Evolutionary conservation across 2,797 vertebrate genomes (phyloP), one percentile per base, ranked within the genome.

Genomic region (Molothrus ater): DNA sequence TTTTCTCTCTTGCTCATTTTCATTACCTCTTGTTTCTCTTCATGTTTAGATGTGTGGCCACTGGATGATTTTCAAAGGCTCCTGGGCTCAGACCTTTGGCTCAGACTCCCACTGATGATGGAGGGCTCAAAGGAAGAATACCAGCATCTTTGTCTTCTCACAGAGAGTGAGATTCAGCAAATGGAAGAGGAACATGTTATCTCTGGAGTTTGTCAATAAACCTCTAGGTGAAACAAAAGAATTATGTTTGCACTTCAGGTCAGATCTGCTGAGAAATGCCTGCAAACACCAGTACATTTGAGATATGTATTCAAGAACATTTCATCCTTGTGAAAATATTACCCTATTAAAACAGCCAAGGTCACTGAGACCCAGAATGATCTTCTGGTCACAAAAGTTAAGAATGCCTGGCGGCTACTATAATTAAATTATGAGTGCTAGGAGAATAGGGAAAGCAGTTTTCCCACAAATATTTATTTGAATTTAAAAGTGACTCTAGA

Each of bases 161-260:
- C 17, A 50, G 45, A 71, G 50, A 24, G 51, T 60, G n/a, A 50
- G 12, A 66, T 53, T 92, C 75, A 73, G 54, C 26, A 63, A 84
- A 88, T 72, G 22, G 40, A 86, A 90, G 21, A 57, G 57, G 26
- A 93, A 38, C 22, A 73, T 14, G 6, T 57, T 26, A 92, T 96
- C 95, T 96, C 96, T 97, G 95, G 88, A 90, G 94, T 96, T 96
- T 91, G 95, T 93, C 94, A 92, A 75, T 79, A 81, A 90, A 80
- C 56, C 20, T 28, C 66, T 86, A 76, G 75, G 24, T 94, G 83
- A 96, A 97, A 96, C 79, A 48, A 66, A 94, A 95, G 72, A 90
- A 54, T 83, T 75, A 24, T 53, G 11, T 56, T 87, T 90, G 85
- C 32, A 72, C 68, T 81, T 87, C 57, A 47, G 81, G 86, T 90